Conservation (phyloP, 2,888 invertebrate genomes). For the Papilio gigon region DNA sequence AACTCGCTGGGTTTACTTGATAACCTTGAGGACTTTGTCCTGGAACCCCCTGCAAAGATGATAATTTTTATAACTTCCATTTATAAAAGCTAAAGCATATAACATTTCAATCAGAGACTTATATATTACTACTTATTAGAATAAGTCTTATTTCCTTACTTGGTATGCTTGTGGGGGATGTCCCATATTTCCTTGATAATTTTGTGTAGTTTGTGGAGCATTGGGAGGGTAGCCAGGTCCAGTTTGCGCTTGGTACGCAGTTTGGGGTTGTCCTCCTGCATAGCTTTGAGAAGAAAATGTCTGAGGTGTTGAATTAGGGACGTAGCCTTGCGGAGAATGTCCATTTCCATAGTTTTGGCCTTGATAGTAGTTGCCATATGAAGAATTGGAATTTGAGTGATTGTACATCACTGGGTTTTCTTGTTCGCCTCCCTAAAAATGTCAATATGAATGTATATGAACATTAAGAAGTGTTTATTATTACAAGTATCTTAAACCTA, state of each 20-base stretch:
- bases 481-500: no score
- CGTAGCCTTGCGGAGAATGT: slow-evolving; percentile 75
- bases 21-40: slow-evolving; percentile 80
- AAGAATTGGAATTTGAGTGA: slow-evolving; percentile 70
- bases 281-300: slow-evolving; percentile 74
- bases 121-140: no score
- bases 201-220: slow-evolving; percentile 73
- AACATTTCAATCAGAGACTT: no score
- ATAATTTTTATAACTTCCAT: background rate
- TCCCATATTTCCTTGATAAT: slow-evolving; percentile 72
- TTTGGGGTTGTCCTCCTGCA: slow-evolving; percentile 63
- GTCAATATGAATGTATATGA: background rate
- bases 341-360: slow-evolving; percentile 77
- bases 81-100: background rate
- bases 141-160: slow-evolving; percentile 64
- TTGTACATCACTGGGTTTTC: slow-evolving; percentile 76
- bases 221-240: slow-evolving; percentile 72
- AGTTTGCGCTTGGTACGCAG: slow-evolving; percentile 65
- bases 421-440: slow-evolving; percentile 72
- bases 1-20: slow-evolving; percentile 80
- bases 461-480: no score
- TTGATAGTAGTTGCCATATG: slow-evolving; percentile 77
- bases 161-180: slow-evolving; percentile 81
- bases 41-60: slow-evolving; percentile 62
- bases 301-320: slow-evolving; percentile 67